Conservation (phyloP, 1,140 invertebrate species). For the Drosophila hydei region DNA sequence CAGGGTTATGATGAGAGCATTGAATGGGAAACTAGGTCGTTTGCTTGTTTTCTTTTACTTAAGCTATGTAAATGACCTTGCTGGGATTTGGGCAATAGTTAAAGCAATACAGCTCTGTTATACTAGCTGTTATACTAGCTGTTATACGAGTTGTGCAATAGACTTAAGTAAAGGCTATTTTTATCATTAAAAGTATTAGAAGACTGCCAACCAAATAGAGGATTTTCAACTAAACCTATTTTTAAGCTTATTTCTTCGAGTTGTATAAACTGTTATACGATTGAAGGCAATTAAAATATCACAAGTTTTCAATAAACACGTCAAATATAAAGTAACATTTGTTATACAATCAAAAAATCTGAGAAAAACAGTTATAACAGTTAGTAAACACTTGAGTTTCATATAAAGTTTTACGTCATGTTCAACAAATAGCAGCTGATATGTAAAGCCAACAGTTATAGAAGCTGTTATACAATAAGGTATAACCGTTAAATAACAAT, state of each 20-base stretch:
- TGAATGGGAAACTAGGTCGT: constrained; percentile 46
- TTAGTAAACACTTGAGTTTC: no score
- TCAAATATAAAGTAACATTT: no score
- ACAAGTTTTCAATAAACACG: no score
- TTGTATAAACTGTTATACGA: constrained; percentile 6
- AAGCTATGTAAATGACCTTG: constrained; percentile 25
- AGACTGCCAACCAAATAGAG: no score
- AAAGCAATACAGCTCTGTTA: not conserved
- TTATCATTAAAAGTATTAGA: no score
- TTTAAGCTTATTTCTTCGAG: no score
- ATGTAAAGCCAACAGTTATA: constrained; percentile 1
- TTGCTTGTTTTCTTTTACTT: constrained; percentile 4
- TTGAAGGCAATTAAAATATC: not conserved
- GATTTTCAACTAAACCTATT: no score
- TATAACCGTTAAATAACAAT: not conserved
- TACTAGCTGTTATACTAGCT: constrained; percentile 1
- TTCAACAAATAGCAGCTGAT: not conserved
- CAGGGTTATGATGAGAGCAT: constrained; percentile 18
- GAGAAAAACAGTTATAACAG: no score
- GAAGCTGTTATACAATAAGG: constrained; percentile 11
- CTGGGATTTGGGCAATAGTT: not conserved
- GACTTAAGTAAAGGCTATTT: no score
- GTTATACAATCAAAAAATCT: no score
- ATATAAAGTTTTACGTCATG: no score
- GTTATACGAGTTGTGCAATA: no score